Base-by-base conservation (phyloP, 1,140 invertebrate species). In the Drosophila sucinea region DNA sequence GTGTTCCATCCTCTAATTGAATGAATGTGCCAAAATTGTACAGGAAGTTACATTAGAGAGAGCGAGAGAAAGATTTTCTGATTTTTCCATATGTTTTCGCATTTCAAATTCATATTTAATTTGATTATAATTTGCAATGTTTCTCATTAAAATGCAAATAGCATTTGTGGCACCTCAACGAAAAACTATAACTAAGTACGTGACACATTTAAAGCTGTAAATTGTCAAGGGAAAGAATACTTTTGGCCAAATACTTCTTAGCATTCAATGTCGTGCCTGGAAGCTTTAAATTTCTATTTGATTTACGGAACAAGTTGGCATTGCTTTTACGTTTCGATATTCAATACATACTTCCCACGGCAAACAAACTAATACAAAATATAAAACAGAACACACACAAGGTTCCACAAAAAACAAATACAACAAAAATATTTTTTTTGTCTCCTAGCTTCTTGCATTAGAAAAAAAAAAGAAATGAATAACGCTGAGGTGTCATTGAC, bases 71-170 rank as follows among this genome's bases (percentile, higher is more conserved):
- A 32, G 4, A n/a, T 35, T 58, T 35, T 25, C n/a, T 33, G n/a
- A 35, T 17, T 47, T 25, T 25, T 23, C 23, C 7, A 40, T 47
- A n/a, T 5, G 4, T 35, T 33, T 17, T 2, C 44, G 29, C 25
- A 29, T 47, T 30, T 35, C 11, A n/a, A 17, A 8, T 29, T 11
- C n/a, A 2, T 1, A 44, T 47, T 44, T 56, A 7, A 23, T 58
- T 47, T 23, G 61, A 38, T 65, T 47, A n/a, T 44, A 65, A 60
- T 65, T 64, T 79, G 71, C 68, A 68, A 47, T 6, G 7, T 47
- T 47, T 47, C 41, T 73, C 81, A 80, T 80, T 84, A 70, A 80
- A 77, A 83, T 83, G 81, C 77, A 85, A 83, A 84, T 80, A 58
- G 11, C 77, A 80, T 65, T 57, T 63, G 60, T 8, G n/a, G 11